phyloP scores from a whole-genome alignment of 2,797 vertebrate species.

The Diglossa cyanea region DNA sequence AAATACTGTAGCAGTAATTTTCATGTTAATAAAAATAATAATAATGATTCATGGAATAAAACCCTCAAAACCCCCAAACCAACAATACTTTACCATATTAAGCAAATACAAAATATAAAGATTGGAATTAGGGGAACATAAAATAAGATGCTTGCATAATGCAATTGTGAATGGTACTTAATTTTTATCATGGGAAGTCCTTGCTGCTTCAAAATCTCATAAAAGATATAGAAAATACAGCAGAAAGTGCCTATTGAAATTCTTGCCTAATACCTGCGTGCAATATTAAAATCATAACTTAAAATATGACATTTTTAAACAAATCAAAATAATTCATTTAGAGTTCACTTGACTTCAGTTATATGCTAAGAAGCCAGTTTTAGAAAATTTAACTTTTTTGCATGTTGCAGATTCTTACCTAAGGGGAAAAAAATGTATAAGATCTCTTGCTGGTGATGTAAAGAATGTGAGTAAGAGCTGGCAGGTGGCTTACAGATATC shows the following conservation, averaged over 20 bases:
- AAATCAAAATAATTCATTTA: constrained; percentile 13
- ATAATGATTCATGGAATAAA: neutral
- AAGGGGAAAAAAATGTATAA: neutral
- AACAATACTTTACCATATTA: neutral
- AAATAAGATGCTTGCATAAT: constrained; percentile 45
- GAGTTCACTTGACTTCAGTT: neutral
- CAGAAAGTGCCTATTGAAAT: neutral
- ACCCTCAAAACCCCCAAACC: neutral
- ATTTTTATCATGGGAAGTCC: neutral
- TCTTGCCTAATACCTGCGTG: neutral
- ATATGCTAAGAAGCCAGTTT: neutral
- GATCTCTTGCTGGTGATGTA: constrained; percentile 52
- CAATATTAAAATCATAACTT: neutral
- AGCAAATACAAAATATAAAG: neutral
- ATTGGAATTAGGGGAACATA: neutral
- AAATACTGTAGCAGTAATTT: neutral
- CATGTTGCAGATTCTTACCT: constrained; percentile 35
- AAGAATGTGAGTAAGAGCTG: constrained; percentile 69
- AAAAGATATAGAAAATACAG: neutral
- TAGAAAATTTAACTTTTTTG: constrained; percentile 37
- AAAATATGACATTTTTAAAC: constrained; percentile 23
- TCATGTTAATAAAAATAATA: neutral
- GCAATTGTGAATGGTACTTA: constrained; percentile 31
- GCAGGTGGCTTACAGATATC: constrained; percentile 74
- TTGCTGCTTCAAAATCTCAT: constrained; percentile 33